Base-by-base conservation (phyloP, 2,113 vertebrate species). In the Leucosticte australis region DNA sequence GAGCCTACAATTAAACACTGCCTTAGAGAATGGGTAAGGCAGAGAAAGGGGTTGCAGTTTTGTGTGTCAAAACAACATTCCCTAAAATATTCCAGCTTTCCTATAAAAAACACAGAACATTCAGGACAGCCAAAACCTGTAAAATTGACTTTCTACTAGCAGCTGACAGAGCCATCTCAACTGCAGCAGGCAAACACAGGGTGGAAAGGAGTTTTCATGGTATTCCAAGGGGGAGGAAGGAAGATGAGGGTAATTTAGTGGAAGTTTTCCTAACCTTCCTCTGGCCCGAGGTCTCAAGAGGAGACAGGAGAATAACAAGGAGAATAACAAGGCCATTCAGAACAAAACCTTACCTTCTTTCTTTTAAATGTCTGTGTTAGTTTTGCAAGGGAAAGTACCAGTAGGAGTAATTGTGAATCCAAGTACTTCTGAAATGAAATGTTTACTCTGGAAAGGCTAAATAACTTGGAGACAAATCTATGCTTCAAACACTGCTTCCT, bases 171-270 rank as follows among this genome's bases (percentile, higher is more conserved):
- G 19, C 7, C 26, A 42, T 24, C 42, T 64, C 52, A 39, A 46
- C 27, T 78, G 30, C 50, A 62, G 39, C 67, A 79, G 31, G n/a
- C 42, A 87, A 65, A 76, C 49, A 12, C 2, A 1, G 56, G 8
- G 30, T 5, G 13, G 5, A 18, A 50, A 42, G 33, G 8, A 50
- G 31, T 1, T 65, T 35, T 73, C 57, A 13, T 0, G 0, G 31
- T 28, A 33, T 55, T 79, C 7, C 63, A 68, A 57, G 41, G 64
- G 31, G 15, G 30, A 56, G 67, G 53, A 52, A 84, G 78, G 65
- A 91, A 68, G 56, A 28, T 21, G 41, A 91, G 27, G 33, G 31
- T 50, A 82, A 50, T 0, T 16, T 0, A 50, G 28, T 1, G 2
- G 37, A 77, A 28, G 23, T 74, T 85, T 53, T 80, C 18, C 42